A percentile compares a stretch with the other conserved stretches of the same genome.
Conservation (phyloP, 2,113 vertebrate genomes). For the Castor canadensis region DNA sequence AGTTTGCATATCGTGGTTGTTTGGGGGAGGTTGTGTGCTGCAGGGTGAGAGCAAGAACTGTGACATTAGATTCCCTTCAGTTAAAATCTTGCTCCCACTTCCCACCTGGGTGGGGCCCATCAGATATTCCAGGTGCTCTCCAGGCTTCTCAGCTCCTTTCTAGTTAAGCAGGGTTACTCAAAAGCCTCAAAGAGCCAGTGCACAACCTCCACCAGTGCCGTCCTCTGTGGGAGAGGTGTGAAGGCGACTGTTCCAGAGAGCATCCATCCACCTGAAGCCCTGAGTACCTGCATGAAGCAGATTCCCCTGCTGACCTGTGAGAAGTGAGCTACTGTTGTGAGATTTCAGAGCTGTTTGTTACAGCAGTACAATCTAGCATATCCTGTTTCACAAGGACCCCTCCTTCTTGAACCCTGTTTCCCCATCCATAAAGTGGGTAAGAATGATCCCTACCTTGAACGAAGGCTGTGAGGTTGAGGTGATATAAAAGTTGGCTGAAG, state of each 20-base stretch:
- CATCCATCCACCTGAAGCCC: not conserved
- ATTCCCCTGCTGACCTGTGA: not conserved
- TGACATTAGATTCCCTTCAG: not conserved
- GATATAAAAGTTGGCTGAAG: not conserved
- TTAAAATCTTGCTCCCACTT: not conserved
- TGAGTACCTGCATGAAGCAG: not conserved
- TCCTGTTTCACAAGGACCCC: not conserved
- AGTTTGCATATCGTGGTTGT: not conserved
- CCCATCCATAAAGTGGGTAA: not conserved
- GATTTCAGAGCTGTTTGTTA: not conserved
- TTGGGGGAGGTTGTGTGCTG: not conserved
- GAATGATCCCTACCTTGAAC: not conserved
- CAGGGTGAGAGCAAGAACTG: not conserved
- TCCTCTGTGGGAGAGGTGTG: not conserved
- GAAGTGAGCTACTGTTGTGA: not conserved
- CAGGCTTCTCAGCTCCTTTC: too few relatives aligned
- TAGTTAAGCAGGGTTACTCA: too few relatives aligned
- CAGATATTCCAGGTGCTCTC: not conserved
- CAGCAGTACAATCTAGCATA: not conserved
- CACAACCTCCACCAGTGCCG: not conserved
- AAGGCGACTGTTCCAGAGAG: not conserved
- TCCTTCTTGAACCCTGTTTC: not conserved
- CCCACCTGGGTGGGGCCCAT: not conserved
- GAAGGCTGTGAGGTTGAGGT: not conserved
- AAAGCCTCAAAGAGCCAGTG: too few relatives aligned